Evolutionary conservation across 53 echinoderm and acorn worm genomes (phyloP).

Genomic region (Patiria pectinifera): DNA sequence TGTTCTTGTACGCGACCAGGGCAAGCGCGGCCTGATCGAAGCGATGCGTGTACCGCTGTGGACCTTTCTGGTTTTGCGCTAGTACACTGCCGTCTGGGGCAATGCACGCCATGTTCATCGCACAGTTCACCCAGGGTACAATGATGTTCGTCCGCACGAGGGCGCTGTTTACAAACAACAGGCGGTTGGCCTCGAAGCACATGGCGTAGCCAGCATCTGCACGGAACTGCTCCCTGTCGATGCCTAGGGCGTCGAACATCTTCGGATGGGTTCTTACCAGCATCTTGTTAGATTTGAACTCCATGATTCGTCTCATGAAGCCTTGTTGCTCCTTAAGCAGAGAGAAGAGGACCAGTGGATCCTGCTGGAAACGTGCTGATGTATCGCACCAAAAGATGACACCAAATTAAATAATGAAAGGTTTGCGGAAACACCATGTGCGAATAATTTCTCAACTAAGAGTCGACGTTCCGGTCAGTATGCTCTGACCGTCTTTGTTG

Average conservation of each 20-base stretch:
- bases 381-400: slow-evolving; percentile 43
- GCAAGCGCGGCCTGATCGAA: too few relatives aligned
- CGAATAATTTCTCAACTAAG: too few relatives aligned
- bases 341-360: background rate
- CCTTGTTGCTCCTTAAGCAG: background rate
- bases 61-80: too few relatives aligned
- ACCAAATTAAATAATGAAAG: too few relatives aligned
- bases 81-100: background rate
- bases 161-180: slow-evolving; percentile 16
- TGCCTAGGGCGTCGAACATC: slow-evolving; percentile 14
- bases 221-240: background rate
- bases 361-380: slow-evolving; percentile 11
- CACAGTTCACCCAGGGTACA: slow-evolving; percentile 6
- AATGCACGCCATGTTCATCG: background rate
- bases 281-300: background rate
- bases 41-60: too few relatives aligned
- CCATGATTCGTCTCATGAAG: slow-evolving; percentile 9
- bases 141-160: slow-evolving; percentile 3
- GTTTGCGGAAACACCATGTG: too few relatives aligned
- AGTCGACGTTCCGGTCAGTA: too few relatives aligned
- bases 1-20: too few relatives aligned
- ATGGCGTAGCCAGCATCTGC: background rate
- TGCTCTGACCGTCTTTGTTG: too few relatives aligned
- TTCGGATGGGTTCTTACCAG: background rate
- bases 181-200: slow-evolving; percentile 32